A percentile compares a stretch with the other conserved stretches of the same genome.
These are phyloP conservation scores for Eupeodes corollae DNA, from an alignment of 1,140 invertebrate genomes.

Conservation along the genomic window DNA sequence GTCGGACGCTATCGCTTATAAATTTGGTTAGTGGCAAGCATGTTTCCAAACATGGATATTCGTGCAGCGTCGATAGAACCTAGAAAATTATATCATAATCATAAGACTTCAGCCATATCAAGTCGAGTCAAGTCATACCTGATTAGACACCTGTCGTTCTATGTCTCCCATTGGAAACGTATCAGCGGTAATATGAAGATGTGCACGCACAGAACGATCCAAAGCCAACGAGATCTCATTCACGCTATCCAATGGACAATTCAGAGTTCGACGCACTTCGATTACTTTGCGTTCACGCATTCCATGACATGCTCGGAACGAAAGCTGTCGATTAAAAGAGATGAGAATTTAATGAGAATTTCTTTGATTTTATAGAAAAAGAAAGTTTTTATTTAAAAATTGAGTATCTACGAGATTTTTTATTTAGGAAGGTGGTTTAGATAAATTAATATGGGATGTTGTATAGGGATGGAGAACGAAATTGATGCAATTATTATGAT, in stretches of 20 bases:
- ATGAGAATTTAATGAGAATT: background rate
- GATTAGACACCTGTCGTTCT: slow-evolving; percentile 48
- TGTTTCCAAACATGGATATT: slow-evolving; percentile 47
- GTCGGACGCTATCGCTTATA: slow-evolving; percentile 44
- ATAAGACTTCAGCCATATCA: background rate
- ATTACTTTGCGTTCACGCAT: slow-evolving; percentile 46
- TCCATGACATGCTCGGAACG: slow-evolving; percentile 50
- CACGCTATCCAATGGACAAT: slow-evolving; percentile 37
- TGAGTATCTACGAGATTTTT: background rate
- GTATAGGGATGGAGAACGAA: too few relatives aligned
- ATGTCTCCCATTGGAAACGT: slow-evolving; percentile 48
- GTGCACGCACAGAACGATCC: slow-evolving; percentile 38
- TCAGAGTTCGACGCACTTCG: slow-evolving; percentile 44
- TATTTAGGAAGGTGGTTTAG: too few relatives aligned
- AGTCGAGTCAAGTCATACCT: slow-evolving; percentile 28
- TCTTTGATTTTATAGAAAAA: background rate
- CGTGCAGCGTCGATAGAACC: slow-evolving; percentile 46
- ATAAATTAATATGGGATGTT: too few relatives aligned
- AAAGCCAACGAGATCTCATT: slow-evolving; percentile 32
- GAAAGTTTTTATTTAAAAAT: background rate
- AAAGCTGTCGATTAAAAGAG: slow-evolving; percentile 39
- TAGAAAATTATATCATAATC: slow-evolving; percentile 8
- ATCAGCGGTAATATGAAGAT: slow-evolving; percentile 43
- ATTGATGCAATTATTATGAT: too few relatives aligned
- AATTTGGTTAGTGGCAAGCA: slow-evolving; percentile 44